Evolutionary conservation across 2,888 invertebrate genomes (phyloP).

Genomic region (Boloria euphrosyne): DNA sequence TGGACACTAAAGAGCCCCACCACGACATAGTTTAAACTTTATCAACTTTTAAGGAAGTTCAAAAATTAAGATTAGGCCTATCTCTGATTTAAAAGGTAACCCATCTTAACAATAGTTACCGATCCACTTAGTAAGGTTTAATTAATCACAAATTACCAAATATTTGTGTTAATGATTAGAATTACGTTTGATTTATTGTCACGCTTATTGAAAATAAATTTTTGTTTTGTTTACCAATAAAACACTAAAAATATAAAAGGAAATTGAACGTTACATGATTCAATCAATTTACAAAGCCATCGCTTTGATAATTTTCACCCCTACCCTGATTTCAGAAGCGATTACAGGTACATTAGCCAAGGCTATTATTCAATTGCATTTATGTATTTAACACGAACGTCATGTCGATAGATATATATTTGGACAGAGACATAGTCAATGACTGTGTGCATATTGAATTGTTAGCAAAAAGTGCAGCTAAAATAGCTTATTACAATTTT

Average conservation of each 20-base stretch:
- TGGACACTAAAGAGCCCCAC: too few relatives aligned
- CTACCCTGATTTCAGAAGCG: constrained; percentile 37
- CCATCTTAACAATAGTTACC: too few relatives aligned
- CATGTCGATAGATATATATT: constrained; percentile 27
- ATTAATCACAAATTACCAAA: too few relatives aligned
- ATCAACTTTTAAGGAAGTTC: too few relatives aligned
- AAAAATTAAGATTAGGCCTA: too few relatives aligned
- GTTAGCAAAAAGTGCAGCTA: constrained; percentile 56
- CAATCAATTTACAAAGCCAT: constrained; percentile 16
- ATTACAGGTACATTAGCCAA: constrained; percentile 34
- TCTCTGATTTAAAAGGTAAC: too few relatives aligned
- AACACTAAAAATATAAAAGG: not conserved
- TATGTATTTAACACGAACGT: constrained; percentile 33
- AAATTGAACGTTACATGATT: not conserved
- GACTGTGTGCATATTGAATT: constrained; percentile 39
- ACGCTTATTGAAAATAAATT: too few relatives aligned
- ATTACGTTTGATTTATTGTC: too few relatives aligned
- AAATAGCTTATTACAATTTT: constrained; percentile 61
- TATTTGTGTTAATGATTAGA: too few relatives aligned
- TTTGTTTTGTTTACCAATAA: not conserved
- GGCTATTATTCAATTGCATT: constrained; percentile 37
- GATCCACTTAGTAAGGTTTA: too few relatives aligned
- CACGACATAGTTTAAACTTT: too few relatives aligned
- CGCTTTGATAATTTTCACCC: constrained; percentile 15
- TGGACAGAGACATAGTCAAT: constrained; percentile 24